Evolutionary conservation across 2,113 vertebrate species (phyloP).

Genomic region (Paratilapia polleni): DNA sequence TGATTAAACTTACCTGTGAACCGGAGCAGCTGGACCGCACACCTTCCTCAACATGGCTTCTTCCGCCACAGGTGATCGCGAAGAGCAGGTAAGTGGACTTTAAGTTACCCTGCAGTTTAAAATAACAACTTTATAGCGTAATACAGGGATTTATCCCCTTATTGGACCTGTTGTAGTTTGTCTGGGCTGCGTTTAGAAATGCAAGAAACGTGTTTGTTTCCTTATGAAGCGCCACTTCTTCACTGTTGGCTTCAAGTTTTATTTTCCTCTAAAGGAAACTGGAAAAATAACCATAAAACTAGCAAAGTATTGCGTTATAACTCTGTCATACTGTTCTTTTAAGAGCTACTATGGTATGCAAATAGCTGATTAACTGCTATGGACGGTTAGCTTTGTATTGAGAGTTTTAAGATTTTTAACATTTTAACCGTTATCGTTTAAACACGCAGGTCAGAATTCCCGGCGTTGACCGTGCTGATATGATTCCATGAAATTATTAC

Average conservation of each 20-base stretch:
- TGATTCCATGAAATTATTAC: background rate
- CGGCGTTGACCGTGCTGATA: background rate
- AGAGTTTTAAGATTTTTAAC: background rate
- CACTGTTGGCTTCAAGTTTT: background rate
- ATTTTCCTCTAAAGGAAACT: background rate
- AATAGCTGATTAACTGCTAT: background rate
- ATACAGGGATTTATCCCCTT: background rate
- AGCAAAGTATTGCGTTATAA: background rate
- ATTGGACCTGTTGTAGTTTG: background rate
- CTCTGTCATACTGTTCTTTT: background rate
- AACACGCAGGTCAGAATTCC: background rate
- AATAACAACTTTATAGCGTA: background rate
- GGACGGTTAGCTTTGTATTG: no score
- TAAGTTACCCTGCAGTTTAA: fast-evolving
- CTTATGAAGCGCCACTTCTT: background rate
- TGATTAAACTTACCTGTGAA: conserved; percentile 44
- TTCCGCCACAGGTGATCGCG: conserved; percentile 69
- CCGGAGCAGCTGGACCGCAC: conserved; percentile 26
- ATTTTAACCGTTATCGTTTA: background rate
- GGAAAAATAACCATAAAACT: fast-evolving
- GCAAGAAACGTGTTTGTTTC: background rate
- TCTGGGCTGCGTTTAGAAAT: background rate
- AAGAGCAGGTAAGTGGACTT: conserved; percentile 61
- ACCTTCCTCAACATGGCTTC: conserved; percentile 72
- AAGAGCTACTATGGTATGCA: background rate